phyloP scores from a whole-genome alignment of 1,140 invertebrate species.

The Stegodyphus mimosarum region DNA sequence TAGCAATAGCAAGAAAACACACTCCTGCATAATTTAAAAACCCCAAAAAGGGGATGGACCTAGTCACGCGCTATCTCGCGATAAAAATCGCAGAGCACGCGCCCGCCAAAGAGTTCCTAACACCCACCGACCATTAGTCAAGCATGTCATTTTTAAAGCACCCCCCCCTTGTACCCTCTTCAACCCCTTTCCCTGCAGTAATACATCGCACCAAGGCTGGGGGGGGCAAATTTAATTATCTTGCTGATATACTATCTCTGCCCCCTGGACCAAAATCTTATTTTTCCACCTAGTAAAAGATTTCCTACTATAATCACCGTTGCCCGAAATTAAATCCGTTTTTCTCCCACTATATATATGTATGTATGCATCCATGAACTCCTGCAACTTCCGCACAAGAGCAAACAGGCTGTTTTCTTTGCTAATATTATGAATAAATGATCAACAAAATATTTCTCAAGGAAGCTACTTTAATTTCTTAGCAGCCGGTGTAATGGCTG shows the following conservation, averaged over 20 bases:
- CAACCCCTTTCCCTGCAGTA: neutral
- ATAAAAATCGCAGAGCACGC: conserved; percentile 54
- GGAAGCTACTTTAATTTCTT: conserved; percentile 39
- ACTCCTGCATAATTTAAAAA: conserved; percentile 46
- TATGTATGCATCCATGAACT: neutral
- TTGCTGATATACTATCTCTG: conserved; percentile 36
- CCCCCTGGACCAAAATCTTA: conserved; percentile 19
- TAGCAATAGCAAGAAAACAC: conserved; percentile 20
- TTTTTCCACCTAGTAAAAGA: conserved; percentile 32
- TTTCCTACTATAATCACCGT: conserved; percentile 44
- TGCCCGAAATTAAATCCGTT: conserved; percentile 46
- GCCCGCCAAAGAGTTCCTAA: conserved; percentile 30
- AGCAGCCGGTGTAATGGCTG: conserved; percentile 11
- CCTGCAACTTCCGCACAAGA: neutral
- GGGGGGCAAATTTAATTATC: conserved; percentile 47
- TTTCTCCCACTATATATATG: conserved; percentile 17
- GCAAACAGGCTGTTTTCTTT: conserved; percentile 43
- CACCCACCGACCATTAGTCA: conserved; percentile 51
- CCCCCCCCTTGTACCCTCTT: neutral
- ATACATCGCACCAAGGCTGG: neutral
- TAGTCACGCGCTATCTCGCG: conserved; percentile 42
- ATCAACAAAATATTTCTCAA: conserved; percentile 28
- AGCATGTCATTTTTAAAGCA: conserved; percentile 52
- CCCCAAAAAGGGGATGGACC: neutral
- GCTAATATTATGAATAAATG: conserved; percentile 57